A percentile compares a stretch with the other conserved stretches of the same genome.
These are phyloP conservation scores for Hypselothyrea guttata DNA, from an alignment of 2,888 invertebrate species.

Conservation along the genomic window DNA sequence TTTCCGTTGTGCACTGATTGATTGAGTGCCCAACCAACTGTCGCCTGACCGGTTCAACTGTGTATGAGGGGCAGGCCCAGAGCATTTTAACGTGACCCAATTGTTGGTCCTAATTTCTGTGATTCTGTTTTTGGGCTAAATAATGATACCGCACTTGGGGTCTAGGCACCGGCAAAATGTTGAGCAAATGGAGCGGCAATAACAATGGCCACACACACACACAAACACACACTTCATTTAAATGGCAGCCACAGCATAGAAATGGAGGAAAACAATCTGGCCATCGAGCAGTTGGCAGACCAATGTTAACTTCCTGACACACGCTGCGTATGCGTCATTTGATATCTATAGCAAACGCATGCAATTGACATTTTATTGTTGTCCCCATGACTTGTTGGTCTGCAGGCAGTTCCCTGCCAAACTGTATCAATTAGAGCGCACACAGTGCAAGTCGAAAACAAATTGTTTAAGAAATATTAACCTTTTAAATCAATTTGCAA, in stretches of 20 bases:
- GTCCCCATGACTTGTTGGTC: not conserved
- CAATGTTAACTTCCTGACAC: slow-evolving; percentile 26
- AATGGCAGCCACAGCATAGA: slow-evolving; percentile 14
- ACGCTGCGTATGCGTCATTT: slow-evolving; percentile 52
- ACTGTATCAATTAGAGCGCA: too few species aligned
- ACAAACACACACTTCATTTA: slow-evolving; percentile 8
- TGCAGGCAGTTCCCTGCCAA: not conserved
- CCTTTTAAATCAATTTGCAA: too few species aligned
- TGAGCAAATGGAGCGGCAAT: slow-evolving; percentile 36
- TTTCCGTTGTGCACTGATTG: slow-evolving; percentile 43
- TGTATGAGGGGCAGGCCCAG: slow-evolving; percentile 7
- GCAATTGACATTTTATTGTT: slow-evolving; percentile 34
- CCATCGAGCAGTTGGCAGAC: slow-evolving; percentile 19
- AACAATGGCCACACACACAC: slow-evolving; percentile 32
- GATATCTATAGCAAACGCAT: slow-evolving; percentile 42
- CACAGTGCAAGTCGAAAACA: too few species aligned
- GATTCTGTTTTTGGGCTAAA: slow-evolving; percentile 42
- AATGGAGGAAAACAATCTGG: not conserved
- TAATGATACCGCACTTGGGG: slow-evolving; percentile 57
- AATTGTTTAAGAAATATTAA: too few species aligned
- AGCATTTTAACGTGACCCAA: slow-evolving; percentile 45
- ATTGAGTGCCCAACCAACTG: slow-evolving; percentile 50
- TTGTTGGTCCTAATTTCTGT: slow-evolving; percentile 59
- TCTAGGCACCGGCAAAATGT: slow-evolving; percentile 9
- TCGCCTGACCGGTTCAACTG: slow-evolving; percentile 22